Conservation (phyloP, 92 coral and sea anemone species). For the Phenganax stokvisi region DNA sequence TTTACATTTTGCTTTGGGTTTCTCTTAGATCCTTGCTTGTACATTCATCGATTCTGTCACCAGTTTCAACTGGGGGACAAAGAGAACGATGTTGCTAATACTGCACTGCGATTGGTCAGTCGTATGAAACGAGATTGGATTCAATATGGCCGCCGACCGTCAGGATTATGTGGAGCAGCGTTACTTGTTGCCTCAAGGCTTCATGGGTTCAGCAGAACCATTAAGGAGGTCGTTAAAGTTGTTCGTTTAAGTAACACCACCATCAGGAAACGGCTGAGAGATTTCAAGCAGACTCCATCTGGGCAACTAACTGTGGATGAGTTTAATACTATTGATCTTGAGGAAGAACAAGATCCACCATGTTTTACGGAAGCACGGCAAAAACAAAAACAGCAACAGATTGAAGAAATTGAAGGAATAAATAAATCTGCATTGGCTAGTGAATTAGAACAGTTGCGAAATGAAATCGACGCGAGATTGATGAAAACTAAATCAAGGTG, state of each 20-base stretch:
- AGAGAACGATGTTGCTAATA: constrained; percentile 94
- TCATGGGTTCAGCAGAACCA: constrained; percentile 83
- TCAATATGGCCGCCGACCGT: constrained; percentile 97
- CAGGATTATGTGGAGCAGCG: constrained; percentile 99
- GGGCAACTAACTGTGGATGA: constrained; percentile 93
- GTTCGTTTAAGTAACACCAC: constrained; percentile 96
- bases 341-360: constrained; percentile 98
- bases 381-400: constrained; percentile 74
- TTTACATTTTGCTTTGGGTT: background rate
- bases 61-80: constrained; percentile 89
- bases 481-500: constrained; percentile 39
- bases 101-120: constrained; percentile 84
- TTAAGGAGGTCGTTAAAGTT: constrained; percentile 77
- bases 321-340: constrained; percentile 87
- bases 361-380: constrained; percentile 79
- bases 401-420: constrained; percentile 46
- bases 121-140: constrained; percentile 99
- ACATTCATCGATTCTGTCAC: constrained; percentile 96
- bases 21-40: constrained; percentile 79
- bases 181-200: constrained; percentile 87
- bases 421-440: constrained; percentile 73
- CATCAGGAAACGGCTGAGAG: constrained; percentile 81
- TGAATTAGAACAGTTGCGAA: constrained; percentile 65
- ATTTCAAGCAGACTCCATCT: constrained; percentile 90
- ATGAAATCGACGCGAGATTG: constrained; percentile 65